Evolutionary conservation across 2,113 vertebrate genomes (phyloP).

Genomic region (Hepsetus odoe): DNA sequence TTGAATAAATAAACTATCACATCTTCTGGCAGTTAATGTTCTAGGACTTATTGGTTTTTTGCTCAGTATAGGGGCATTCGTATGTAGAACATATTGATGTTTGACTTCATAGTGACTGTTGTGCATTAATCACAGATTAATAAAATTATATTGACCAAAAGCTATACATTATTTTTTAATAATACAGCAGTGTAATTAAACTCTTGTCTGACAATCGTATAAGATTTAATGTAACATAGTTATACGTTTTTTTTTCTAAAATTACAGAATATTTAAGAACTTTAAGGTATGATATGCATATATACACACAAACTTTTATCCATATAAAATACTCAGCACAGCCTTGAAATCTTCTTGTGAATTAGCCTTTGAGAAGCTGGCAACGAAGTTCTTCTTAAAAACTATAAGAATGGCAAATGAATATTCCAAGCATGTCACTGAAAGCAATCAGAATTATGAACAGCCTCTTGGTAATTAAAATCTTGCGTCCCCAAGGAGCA

Average conservation of each 20-base stretch:
- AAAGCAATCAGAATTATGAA: constrained; percentile 54
- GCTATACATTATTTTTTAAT: background rate
- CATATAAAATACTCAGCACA: constrained; percentile 13
- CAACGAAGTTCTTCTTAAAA: constrained; percentile 31
- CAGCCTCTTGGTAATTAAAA: constrained; percentile 63
- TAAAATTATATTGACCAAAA: too few species aligned
- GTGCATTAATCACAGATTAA: background rate
- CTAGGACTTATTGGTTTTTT: background rate
- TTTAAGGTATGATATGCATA: background rate
- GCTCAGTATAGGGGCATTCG: background rate
- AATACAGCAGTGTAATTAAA: background rate
- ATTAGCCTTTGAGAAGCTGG: constrained; percentile 8
- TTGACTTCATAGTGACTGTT: background rate
- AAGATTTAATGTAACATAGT: too few species aligned
- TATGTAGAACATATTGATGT: background rate
- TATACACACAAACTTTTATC: background rate
- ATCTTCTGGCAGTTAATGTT: constrained; percentile 7
- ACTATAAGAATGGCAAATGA: constrained; percentile 33
- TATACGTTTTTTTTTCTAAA: background rate
- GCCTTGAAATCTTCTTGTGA: constrained; percentile 48
- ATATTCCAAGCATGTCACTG: constrained; percentile 56
- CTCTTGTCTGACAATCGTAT: background rate
- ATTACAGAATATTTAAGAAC: background rate
- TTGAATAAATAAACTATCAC: constrained; percentile 11
- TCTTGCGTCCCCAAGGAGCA: constrained; percentile 61